Conservation (phyloP, 1,140 invertebrate species). For the Meloidogyne floridensis region DNA sequence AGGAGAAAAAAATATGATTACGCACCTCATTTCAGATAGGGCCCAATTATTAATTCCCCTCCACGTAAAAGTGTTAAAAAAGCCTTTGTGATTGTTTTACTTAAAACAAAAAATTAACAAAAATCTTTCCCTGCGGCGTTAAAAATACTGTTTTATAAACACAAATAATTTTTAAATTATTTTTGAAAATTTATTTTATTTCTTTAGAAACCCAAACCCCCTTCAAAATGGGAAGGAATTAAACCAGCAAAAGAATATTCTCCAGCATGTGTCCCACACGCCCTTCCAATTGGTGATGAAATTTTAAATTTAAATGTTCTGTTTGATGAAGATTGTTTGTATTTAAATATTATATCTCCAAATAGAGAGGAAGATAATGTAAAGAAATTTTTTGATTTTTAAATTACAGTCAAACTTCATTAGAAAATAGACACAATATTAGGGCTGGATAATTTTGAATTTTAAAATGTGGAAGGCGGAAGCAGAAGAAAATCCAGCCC, state of each 20-base stretch:
- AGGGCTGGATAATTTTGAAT: too few species aligned
- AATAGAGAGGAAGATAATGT: slow-evolving; percentile 8
- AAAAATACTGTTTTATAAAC: background rate
- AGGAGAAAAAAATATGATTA: too few species aligned
- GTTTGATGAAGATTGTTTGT: slow-evolving; percentile 45
- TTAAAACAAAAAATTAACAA: too few species aligned
- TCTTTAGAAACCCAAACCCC: slow-evolving; percentile 41
- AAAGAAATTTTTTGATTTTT: too few species aligned
- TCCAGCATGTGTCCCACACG: slow-evolving; percentile 41
- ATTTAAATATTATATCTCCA: slow-evolving; percentile 43
- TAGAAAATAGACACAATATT: too few species aligned
- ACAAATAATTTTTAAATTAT: background rate
- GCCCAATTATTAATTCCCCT: too few species aligned
- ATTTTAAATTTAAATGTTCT: background rate
- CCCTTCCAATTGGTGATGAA: slow-evolving; percentile 17
- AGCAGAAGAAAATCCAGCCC: too few species aligned
- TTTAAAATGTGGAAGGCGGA: too few species aligned
- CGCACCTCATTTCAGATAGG: too few species aligned
- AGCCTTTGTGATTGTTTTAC: too few species aligned
- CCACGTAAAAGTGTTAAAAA: too few species aligned
- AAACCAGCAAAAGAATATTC: slow-evolving; percentile 22
- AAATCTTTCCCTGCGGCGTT: background rate
- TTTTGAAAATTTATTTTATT: background rate
- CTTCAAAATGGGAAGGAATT: slow-evolving; percentile 40
- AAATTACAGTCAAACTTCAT: too few species aligned